These are phyloP conservation scores for Arenaria interpres DNA, from an alignment of 2,113 vertebrate genomes.

Conservation along the genomic window DNA sequence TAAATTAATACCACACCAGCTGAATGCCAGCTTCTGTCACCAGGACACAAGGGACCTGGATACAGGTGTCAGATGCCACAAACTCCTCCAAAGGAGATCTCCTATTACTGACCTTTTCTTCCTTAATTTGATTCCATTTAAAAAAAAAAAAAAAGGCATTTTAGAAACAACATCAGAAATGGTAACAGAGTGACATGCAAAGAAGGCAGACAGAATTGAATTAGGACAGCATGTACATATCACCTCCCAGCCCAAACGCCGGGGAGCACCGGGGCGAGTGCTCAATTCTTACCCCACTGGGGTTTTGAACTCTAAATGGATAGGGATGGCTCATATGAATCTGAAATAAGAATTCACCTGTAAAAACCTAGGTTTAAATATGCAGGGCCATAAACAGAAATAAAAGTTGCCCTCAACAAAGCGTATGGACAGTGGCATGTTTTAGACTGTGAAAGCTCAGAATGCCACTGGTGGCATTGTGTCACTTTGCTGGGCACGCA, in stretches of 20 bases:
- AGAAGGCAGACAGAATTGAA: background rate
- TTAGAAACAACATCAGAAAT: background rate
- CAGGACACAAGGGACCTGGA: background rate
- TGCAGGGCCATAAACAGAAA: background rate
- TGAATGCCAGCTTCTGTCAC: background rate
- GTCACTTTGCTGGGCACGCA: background rate
- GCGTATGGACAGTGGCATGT: background rate
- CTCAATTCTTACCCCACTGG: background rate
- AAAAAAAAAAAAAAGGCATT: background rate
- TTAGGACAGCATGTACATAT: background rate
- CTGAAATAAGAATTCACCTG: background rate
- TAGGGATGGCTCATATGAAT: background rate
- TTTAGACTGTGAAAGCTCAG: background rate
- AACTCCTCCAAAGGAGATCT: background rate
- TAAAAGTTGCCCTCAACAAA: background rate
- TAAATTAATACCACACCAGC: background rate
- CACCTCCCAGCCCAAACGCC: background rate
- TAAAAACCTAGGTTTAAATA: background rate
- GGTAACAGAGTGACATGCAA: background rate
- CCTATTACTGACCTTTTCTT: background rate
- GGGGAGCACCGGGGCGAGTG: background rate
- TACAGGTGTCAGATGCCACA: background rate
- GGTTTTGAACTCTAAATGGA: background rate
- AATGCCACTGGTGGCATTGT: background rate
- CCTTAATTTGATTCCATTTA: background rate